Conservation (phyloP, 30 jellyfish, hydroid and myxozoan genomes). For the Turritopsis dohrnii region DNA sequence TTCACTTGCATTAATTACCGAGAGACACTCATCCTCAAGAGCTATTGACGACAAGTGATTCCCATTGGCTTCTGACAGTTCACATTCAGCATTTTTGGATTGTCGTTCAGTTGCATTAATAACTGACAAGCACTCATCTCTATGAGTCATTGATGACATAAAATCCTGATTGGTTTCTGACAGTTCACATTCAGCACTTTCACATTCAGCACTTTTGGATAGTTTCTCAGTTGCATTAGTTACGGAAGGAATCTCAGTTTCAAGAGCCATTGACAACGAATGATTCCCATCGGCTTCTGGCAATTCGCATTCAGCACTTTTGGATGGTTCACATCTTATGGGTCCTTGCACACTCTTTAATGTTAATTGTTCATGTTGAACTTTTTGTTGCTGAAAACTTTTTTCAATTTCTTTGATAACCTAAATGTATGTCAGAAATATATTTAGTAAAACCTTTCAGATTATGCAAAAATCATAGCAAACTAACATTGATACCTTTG, state of each 20-base stretch:
- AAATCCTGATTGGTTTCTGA: background rate
- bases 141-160: background rate
- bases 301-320: background rate
- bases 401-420: background rate
- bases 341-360: background rate
- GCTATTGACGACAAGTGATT: background rate
- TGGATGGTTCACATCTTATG: background rate
- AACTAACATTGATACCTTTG: background rate
- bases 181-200: background rate
- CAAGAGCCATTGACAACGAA: background rate
- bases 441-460: background rate
- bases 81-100: background rate
- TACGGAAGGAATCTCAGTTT: background rate
- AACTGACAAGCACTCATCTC: background rate
- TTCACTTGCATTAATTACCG: background rate
- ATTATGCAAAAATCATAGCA: background rate
- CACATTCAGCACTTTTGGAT: background rate
- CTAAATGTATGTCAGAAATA: background rate
- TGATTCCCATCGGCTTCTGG: background rate
- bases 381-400: background rate
- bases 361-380: background rate
- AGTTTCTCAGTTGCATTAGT: background rate
- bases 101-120: background rate
- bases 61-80: background rate
- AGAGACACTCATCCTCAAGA: background rate